Percentiles rank a stretch among this genome's conserved stretches.
Conservation (phyloP, 2,888 invertebrate species). For the Drosophila limbata region DNA sequence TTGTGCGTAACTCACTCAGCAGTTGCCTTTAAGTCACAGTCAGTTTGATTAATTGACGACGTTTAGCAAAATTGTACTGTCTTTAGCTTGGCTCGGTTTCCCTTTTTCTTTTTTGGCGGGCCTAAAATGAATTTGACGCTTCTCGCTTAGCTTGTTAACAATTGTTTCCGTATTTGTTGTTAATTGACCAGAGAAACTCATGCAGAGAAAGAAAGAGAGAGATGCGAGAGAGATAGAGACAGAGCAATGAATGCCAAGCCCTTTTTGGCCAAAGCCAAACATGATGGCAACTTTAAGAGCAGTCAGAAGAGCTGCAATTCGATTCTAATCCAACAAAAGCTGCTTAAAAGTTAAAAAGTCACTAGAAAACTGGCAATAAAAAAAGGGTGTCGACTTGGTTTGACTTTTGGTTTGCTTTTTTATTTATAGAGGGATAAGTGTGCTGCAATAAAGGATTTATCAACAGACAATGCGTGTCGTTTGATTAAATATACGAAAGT, state of each 20-base stretch:
- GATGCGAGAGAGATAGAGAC: background rate
- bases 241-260: background rate
- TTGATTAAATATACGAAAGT: too few species aligned
- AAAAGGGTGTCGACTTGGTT: constrained; percentile 6
- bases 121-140: constrained; percentile 9
- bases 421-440: constrained; percentile 13
- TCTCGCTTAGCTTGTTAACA: constrained; percentile 25
- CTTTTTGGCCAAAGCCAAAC: background rate
- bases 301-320: constrained; percentile 10
- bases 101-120: background rate
- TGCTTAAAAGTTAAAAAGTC: constrained; percentile 18
- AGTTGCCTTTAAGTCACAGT: constrained; percentile 35
- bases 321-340: constrained; percentile 12
- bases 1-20: constrained; percentile 57
- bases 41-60: constrained; percentile 59
- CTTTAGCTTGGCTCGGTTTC: constrained; percentile 6
- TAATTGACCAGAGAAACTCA: constrained; percentile 31
- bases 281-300: constrained; percentile 19
- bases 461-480: constrained; percentile 4
- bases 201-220: background rate
- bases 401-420: background rate
- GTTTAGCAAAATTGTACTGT: constrained; percentile 32
- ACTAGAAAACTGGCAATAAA: constrained; percentile 4
- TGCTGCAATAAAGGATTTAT: constrained; percentile 26
- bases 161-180: constrained; percentile 29